A percentile compares a stretch with the other conserved stretches of the same genome.
phyloP scores from a whole-genome alignment of 2,888 invertebrate genomes.

The Brachycybe producta region DNA sequence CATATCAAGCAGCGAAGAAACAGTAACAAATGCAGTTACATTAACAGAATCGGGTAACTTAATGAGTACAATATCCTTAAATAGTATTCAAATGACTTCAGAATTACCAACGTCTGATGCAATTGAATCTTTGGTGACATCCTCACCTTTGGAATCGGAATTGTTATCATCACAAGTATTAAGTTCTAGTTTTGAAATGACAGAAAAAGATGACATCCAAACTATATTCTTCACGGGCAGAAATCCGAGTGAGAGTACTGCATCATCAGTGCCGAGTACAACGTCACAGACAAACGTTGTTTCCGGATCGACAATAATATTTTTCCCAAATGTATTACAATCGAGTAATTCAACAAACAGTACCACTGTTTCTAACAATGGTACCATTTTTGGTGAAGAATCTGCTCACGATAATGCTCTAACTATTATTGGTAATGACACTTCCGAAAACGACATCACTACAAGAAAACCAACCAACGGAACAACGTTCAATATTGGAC shows the following conservation, averaged over 20 bases:
- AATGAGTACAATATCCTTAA: no score
- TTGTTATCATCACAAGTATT: no score
- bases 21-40: conserved; percentile 23
- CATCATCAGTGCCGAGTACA: conserved; percentile 12
- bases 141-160: conserved; percentile 1
- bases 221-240: no score
- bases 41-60: conserved; percentile 18
- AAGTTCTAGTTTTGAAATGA: no score
- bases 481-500: conserved; percentile 10
- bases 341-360: background rate
- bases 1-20: conserved; percentile 25
- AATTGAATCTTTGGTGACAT: no score
- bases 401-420: conserved; percentile 6
- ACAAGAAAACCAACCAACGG: background rate
- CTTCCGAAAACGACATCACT: background rate
- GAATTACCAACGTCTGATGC: background rate
- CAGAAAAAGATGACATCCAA: no score
- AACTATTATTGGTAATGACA: background rate
- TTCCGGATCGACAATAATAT: conserved; percentile 32
- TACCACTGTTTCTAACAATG: background rate
- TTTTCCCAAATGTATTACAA: conserved; percentile 12
- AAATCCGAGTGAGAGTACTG: no score
- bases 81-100: no score
- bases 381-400: conserved; percentile 14
- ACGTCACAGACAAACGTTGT: background rate